phyloP scores from a whole-genome alignment of 2,113 vertebrate species.

The Asarcornis scutulata region DNA sequence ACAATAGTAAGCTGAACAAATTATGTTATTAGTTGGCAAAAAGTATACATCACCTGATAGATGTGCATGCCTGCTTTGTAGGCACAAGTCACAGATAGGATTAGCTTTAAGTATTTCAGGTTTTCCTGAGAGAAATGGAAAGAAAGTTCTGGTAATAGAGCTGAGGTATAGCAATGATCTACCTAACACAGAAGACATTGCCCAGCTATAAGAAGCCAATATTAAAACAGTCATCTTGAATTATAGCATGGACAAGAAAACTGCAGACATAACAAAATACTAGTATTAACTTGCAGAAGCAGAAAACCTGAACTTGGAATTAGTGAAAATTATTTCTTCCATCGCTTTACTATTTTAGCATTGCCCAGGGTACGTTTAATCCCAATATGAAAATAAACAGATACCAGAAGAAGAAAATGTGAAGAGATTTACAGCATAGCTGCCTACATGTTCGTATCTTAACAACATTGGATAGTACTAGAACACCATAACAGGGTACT shows the following conservation, averaged over 20 bases:
- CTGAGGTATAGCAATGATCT: neutral
- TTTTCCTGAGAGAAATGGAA: neutral
- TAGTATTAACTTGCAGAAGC: neutral
- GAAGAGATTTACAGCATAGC: neutral
- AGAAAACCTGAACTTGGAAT: neutral
- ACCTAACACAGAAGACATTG: rapidly evolving
- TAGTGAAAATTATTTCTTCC: neutral
- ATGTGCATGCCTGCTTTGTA: neutral
- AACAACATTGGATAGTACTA: rapidly evolving
- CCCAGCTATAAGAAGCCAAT: neutral
- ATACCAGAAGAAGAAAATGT: neutral
- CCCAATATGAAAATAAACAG: neutral
- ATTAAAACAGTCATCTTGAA: neutral
- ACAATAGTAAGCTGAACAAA: neutral
- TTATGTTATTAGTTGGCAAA: neutral
- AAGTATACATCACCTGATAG: neutral
- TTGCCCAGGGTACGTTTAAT: neutral
- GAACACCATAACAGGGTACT: neutral
- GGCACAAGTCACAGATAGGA: neutral
- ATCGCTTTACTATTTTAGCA: neutral
- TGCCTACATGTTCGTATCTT: neutral
- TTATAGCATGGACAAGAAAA: neutral
- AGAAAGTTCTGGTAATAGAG: neutral
- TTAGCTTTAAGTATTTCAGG: neutral
- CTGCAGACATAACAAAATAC: neutral